phyloP scores from a whole-genome alignment of 2,888 invertebrate genomes.

The Agrochola macilenta region DNA sequence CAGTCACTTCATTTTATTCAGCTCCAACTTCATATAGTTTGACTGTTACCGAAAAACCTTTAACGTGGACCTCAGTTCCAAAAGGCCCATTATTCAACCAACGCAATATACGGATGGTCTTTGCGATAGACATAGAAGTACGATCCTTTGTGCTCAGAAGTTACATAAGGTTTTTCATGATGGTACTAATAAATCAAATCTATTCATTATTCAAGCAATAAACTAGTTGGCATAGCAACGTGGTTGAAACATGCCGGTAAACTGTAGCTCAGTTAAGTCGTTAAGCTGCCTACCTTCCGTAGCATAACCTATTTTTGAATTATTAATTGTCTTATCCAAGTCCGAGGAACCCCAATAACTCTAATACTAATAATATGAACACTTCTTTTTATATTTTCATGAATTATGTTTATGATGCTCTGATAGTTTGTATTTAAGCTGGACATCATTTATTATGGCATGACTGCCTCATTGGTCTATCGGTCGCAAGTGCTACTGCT shows the following conservation, averaged over 20 bases:
- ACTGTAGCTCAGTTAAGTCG: slow-evolving; percentile 38
- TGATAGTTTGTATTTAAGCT: not conserved
- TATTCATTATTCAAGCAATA: slow-evolving; percentile 59
- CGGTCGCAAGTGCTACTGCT: no score
- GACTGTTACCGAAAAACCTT: not conserved
- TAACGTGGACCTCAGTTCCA: not conserved
- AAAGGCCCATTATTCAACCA: slow-evolving; percentile 4
- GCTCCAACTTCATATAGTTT: not conserved
- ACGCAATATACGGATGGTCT: not conserved
- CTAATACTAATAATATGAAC: no score
- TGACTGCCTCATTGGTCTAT: no score
- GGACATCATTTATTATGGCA: no score
- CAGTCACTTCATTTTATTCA: not conserved
- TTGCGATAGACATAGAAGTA: slow-evolving; percentile 24
- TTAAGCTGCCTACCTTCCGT: slow-evolving; percentile 31
- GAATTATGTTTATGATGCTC: not conserved
- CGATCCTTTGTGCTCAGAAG: slow-evolving; percentile 6
- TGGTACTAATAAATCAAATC: slow-evolving; percentile 52
- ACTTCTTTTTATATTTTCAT: not conserved
- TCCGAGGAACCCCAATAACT: no score
- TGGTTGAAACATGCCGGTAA: slow-evolving; percentile 44
- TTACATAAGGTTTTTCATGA: slow-evolving; percentile 31
- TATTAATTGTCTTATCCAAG: slow-evolving; percentile 1
- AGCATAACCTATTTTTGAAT: slow-evolving; percentile 37
- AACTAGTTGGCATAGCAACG: slow-evolving; percentile 55